phyloP scores from a whole-genome alignment of 2,113 vertebrate species.

The Psophia crepitans region DNA sequence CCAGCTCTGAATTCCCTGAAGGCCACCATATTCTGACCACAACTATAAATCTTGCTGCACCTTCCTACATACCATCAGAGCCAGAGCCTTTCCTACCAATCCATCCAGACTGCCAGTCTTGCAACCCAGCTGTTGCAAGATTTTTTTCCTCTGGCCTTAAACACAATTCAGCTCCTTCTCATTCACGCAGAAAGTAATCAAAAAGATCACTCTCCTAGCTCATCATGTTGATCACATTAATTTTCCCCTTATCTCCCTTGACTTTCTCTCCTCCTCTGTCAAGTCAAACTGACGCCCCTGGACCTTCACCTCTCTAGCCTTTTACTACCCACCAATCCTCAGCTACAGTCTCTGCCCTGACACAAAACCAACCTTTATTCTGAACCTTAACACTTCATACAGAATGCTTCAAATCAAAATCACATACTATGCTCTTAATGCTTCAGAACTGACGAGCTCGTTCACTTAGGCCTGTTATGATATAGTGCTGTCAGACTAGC shows the following conservation, averaged over 20 bases:
- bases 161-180: background rate
- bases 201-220: background rate
- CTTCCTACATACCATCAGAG: background rate
- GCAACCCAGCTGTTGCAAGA: background rate
- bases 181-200: background rate
- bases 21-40: background rate
- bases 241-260: background rate
- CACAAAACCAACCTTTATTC: background rate
- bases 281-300: background rate
- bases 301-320: background rate
- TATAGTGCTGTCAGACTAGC: background rate
- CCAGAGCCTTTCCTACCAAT: background rate
- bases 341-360: background rate
- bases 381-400: background rate
- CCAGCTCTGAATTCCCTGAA: background rate
- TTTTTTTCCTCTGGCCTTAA: background rate
- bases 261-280: background rate
- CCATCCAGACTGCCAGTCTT: background rate
- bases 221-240: background rate
- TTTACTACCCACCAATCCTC: background rate
- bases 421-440: background rate
- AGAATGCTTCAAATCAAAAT: background rate
- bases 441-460: background rate
- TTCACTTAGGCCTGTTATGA: background rate
- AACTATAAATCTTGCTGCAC: background rate